Base-by-base conservation (phyloP, 1,140 invertebrate species). In the Saccostrea cuccullata region DNA sequence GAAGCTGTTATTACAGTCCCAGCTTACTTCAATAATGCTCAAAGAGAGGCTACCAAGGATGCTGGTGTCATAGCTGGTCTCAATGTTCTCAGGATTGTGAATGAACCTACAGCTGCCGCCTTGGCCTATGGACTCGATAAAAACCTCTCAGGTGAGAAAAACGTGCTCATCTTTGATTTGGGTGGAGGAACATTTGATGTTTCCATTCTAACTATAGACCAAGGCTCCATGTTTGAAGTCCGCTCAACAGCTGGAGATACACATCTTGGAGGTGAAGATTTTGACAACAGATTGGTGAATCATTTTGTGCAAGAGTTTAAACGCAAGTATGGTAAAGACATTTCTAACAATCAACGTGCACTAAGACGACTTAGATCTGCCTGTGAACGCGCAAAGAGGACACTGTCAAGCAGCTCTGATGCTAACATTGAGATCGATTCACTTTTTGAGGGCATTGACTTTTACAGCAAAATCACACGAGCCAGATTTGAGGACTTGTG, bases 221-320 rank as follows among this genome's bases (percentile, higher is more conserved):
- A 99, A 94, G 93, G 93, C 9, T 93, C 93, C 17, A 89, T 94
- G 56, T 96, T 95, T 91, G 95, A 98, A 95, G 97, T 98, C 0
- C 97, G 96, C 94, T 96, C 97, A 0, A 98, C 97, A 2, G 97
- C 97, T 0, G 94, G 94, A 26, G 95, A 95, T 84, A 95, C 94
- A 55, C 92, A 94, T 86, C 89, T 94, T n/a, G 92, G 91, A 99
- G 98, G 94, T 96, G 98, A 84, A 97, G 99, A 93, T 88, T 94
- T 94, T 86, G 93, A 95, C 73, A 94, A 93, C 86, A 91, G 93
- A 73, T 88, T 95, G 96, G 98, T 99, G 23, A 98, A 98, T 92
- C 98, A 99, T 95, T 99, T 99, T 92, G 97, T 98, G 0, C 97
- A 98, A 94, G 98, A 99, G 94, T 99, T 99, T 96, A 98, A 99